Conservation (phyloP, 2,888 invertebrate genomes). For the Eupithecia subumbrata region DNA sequence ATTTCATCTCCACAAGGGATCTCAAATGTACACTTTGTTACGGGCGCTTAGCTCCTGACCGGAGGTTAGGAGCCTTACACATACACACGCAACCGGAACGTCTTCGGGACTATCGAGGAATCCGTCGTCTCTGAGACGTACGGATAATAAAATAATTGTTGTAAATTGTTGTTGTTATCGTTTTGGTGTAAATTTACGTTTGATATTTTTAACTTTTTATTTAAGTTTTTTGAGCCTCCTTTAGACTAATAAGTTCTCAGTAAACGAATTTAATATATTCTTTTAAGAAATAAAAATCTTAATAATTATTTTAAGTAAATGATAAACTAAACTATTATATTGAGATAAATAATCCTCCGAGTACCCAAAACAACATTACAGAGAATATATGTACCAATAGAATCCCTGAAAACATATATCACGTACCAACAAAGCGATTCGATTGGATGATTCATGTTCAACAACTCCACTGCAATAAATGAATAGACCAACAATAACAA, state of each 20-base stretch:
- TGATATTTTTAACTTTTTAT: too few relatives aligned
- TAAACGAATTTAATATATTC: too few relatives aligned
- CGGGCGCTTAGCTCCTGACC: constrained; percentile 31
- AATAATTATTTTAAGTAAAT: too few relatives aligned
- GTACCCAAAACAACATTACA: background rate
- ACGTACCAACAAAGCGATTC: background rate
- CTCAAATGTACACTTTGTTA: constrained; percentile 32
- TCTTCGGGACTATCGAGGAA: background rate
- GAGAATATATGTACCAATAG: background rate
- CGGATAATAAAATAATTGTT: background rate
- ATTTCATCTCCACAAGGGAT: constrained; percentile 35
- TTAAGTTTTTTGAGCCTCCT: too few relatives aligned
- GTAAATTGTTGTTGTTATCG: too few relatives aligned
- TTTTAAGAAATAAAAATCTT: too few relatives aligned
- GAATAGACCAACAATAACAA: too few relatives aligned
- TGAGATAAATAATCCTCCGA: background rate
- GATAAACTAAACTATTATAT: background rate
- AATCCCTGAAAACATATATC: constrained; percentile 8
- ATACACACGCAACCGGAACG: background rate
- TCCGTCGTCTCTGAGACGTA: background rate
- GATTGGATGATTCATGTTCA: constrained; percentile 1
- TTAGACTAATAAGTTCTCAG: too few relatives aligned
- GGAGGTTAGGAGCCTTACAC: constrained; percentile 14
- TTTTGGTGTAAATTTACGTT: too few relatives aligned
- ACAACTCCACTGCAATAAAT: background rate